phyloP scores from a whole-genome alignment of 2,888 invertebrate genomes.

The Dascillus cervinus region DNA sequence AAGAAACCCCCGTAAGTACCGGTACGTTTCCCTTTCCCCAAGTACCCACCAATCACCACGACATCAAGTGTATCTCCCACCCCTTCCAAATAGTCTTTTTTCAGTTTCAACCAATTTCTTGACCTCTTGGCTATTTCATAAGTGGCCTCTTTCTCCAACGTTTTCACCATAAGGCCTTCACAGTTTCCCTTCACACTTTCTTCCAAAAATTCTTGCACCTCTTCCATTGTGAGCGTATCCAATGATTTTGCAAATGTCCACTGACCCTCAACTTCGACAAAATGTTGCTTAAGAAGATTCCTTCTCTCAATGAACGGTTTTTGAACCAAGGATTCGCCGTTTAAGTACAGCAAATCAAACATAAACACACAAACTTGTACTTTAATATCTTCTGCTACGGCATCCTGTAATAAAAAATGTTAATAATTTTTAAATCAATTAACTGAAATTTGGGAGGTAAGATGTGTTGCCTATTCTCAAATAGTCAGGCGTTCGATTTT shows the following conservation, averaged over 20 bases:
- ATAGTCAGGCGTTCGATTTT: no score
- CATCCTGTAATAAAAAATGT: conserved; percentile 50
- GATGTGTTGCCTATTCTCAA: no score
- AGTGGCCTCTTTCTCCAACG: conserved; percentile 77
- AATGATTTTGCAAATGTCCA: conserved; percentile 81
- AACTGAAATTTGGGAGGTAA: conserved; percentile 2
- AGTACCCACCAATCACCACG: conserved; percentile 91
- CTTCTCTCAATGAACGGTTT: conserved; percentile 69
- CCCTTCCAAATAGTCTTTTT: conserved; percentile 96
- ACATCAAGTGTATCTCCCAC: conserved; percentile 94
- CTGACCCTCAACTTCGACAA: conserved; percentile 65
- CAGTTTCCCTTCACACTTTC: conserved; percentile 93
- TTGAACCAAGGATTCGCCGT: conserved; percentile 76
- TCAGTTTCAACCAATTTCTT: conserved; percentile 90
- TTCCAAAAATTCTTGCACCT: conserved; percentile 89
- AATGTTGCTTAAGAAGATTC: conserved; percentile 61
- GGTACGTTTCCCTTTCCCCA: conserved; percentile 87
- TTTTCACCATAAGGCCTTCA: conserved; percentile 98
- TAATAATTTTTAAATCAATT: conserved; percentile 3
- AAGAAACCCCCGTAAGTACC: conserved; percentile 94
- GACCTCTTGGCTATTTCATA: conserved; percentile 97
- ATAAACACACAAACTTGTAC: conserved; percentile 85
- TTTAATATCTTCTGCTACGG: conserved; percentile 65
- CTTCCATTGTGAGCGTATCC: conserved; percentile 81
- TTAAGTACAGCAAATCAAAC: conserved; percentile 91